Percentiles rank a stretch among this genome's conserved stretches.
These are phyloP conservation scores for Gastrophryne carolinensis DNA, from an alignment of 2,797 vertebrate genomes.

Conservation along the genomic window DNA sequence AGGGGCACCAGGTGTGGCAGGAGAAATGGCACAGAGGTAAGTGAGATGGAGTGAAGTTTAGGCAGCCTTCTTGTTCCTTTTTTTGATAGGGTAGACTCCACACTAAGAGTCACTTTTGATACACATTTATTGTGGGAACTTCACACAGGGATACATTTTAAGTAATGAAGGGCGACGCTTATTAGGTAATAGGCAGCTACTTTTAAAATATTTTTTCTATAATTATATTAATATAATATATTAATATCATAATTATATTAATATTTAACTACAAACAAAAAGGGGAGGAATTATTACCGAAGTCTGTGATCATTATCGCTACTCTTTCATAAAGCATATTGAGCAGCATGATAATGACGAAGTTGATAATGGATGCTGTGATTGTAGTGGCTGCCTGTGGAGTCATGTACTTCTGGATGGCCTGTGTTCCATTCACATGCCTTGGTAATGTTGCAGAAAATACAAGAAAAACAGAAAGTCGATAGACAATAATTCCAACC, in stretches of 20 bases:
- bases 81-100: too few relatives aligned
- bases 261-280: not conserved
- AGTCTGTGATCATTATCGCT: constrained; percentile 90
- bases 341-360: constrained; percentile 89
- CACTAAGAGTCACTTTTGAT: too few relatives aligned
- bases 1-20: too few relatives aligned
- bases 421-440: constrained; percentile 73
- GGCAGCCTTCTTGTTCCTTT: too few relatives aligned
- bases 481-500: constrained; percentile 89
- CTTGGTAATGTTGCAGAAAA: constrained; percentile 76
- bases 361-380: constrained; percentile 89
- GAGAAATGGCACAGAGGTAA: too few relatives aligned
- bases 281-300: constrained; percentile 67
- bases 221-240: too few relatives aligned
- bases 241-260: too few relatives aligned
- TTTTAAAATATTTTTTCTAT: too few relatives aligned
- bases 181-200: too few relatives aligned
- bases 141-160: not conserved
- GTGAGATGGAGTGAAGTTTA: too few relatives aligned
- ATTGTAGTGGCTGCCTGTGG: constrained; percentile 90
- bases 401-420: constrained; percentile 85
- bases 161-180: too few relatives aligned
- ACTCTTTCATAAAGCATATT: constrained; percentile 87
- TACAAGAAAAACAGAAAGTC: constrained; percentile 84
- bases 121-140: too few relatives aligned